Conservation (phyloP, 2,797 vertebrate genomes). For the Lacerta bilineata region DNA sequence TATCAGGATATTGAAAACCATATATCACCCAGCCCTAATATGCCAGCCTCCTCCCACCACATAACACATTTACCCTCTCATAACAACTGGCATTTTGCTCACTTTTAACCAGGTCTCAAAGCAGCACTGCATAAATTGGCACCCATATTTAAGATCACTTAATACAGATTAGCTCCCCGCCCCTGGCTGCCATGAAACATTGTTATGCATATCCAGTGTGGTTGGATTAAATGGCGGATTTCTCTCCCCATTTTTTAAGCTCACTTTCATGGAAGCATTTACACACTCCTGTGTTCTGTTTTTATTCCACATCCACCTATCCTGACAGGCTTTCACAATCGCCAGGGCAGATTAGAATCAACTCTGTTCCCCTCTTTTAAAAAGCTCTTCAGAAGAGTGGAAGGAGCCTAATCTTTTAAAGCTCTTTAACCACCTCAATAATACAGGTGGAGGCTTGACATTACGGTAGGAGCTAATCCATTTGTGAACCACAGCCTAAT, state of each 20-base stretch:
- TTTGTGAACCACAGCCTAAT: background rate
- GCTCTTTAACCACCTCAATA: slow-evolving; percentile 9
- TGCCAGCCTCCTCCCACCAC: background rate
- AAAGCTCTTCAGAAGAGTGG: background rate
- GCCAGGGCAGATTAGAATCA: background rate
- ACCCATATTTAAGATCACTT: background rate
- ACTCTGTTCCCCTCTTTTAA: background rate
- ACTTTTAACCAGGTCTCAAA: slow-evolving; percentile 1
- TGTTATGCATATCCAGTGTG: too few relatives aligned
- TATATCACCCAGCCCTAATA: too few relatives aligned
- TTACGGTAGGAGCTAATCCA: background rate
- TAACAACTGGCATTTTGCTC: slow-evolving; percentile 3
- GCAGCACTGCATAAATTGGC: background rate
- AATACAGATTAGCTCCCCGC: background rate
- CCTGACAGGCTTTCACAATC: background rate
- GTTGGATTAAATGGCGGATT: background rate
- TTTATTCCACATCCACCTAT: background rate
- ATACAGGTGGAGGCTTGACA: background rate
- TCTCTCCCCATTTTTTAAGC: background rate
- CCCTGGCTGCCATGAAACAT: background rate
- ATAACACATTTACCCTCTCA: background rate
- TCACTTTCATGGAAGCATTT: background rate
- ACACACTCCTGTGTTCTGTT: background rate
- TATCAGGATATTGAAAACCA: too few relatives aligned
- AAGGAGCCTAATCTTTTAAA: slow-evolving; percentile 8